Base-by-base conservation (phyloP, 2,888 invertebrate genomes). In the Papilio demoleus region DNA sequence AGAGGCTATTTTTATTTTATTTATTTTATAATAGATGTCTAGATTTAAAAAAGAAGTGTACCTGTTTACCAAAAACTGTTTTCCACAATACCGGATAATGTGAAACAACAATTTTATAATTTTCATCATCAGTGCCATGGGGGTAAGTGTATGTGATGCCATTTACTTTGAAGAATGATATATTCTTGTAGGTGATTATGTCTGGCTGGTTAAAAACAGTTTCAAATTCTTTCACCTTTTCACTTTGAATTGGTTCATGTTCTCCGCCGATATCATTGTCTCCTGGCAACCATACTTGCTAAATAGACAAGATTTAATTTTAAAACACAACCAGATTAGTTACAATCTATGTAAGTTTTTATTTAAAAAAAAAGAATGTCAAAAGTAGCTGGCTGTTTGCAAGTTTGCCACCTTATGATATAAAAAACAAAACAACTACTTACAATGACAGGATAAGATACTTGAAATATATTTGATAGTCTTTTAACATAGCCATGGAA, bases 191-290 rank as follows among this genome's bases (percentile, higher is more conserved):
- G 62, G 89, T 88, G 45, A 96, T 92, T 0, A 95, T 88, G 73
- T 95, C 93, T 2, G 95, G 94, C 77, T 96, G 96, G 38, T 94
- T 93, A 82, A 97, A 98, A 73, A 95, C 94, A 74, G 94, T 93
- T 70, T 95, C 94, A 83, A 97, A 98, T 77, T 96, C 94, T 17
- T 92, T 85, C 6, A 96, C 83, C 88, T 97, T 97, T n/a, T 94
- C 86, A 58, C 90, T 87, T 24, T 94, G 94, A 50, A 97, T 94
- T 45, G 94, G 93, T 77, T 96, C 95, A 71, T 94, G 95, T 88
- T 99, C 99, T 14, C 99, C 99, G 8, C 99, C 99, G 70, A 99
- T 97, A 82, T 99, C 99, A 88, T 99, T 99, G 85, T 99, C 99
- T 5, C 99, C 99, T 22, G 99, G 97, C 72, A 99, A 87, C 93